Evolutionary conservation across 2,797 vertebrate genomes (phyloP).

Genomic region (Rhabdophis nuchalis): DNA sequence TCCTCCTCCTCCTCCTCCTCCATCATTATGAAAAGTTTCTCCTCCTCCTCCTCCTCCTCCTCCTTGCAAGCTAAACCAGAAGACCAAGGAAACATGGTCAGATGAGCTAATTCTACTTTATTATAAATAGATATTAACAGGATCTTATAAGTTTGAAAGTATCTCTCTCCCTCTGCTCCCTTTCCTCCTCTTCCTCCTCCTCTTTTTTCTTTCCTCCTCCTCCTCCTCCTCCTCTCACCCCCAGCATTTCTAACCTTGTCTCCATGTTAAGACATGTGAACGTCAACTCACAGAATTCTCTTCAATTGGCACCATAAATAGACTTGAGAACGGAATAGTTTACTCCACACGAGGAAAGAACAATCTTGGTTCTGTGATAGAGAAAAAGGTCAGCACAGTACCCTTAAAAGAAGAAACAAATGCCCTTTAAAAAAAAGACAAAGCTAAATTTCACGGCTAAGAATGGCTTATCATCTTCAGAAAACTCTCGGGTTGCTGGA

Average conservation of each 20-base stretch:
- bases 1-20: too few relatives aligned
- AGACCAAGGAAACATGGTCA: background rate
- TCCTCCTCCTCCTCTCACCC: background rate
- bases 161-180: background rate
- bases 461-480: background rate
- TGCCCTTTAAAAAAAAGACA: background rate
- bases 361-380: background rate
- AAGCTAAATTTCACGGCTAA: background rate
- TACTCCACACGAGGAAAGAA: slow-evolving; percentile 32
- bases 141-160: background rate
- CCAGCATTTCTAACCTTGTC: background rate
- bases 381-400: background rate
- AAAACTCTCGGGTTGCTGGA: background rate
- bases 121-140: background rate
- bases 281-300: background rate
- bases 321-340: background rate
- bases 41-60: background rate
- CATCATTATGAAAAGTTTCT: background rate
- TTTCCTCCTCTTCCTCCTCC: background rate
- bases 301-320: background rate
- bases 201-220: background rate
- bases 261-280: background rate
- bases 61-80: background rate
- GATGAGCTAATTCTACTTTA: background rate
- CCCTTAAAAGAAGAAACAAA: background rate